These are phyloP conservation scores for Molossus alvarezi DNA, from an alignment of 2,797 vertebrate species.

Conservation along the genomic window DNA sequence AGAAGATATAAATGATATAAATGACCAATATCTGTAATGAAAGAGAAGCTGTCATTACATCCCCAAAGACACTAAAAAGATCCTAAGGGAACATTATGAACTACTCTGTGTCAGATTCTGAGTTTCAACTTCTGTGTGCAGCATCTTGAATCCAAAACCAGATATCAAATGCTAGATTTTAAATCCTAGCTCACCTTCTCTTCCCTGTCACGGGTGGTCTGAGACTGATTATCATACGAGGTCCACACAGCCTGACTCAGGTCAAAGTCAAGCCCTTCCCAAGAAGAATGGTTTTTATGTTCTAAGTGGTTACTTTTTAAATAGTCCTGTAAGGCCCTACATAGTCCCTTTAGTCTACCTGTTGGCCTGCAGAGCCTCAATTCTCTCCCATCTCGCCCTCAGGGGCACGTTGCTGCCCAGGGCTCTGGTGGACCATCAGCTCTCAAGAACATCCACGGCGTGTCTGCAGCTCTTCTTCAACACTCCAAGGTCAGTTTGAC, in stretches of 20 bases:
- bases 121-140: background rate
- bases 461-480: background rate
- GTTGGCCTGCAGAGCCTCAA: background rate
- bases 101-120: background rate
- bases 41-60: no score
- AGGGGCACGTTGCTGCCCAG: background rate
- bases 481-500: no score
- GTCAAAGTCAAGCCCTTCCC: background rate
- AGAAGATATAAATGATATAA: background rate
- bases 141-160: background rate
- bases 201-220: background rate
- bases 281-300: background rate
- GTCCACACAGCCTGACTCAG: background rate
- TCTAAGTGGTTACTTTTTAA: background rate
- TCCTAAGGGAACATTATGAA: fast-evolving
- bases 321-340: background rate
- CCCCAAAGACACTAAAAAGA: background rate
- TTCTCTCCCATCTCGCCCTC: background rate
- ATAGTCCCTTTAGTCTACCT: background rate
- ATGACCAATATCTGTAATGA: background rate
- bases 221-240: background rate
- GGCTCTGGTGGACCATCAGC: background rate
- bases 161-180: background rate
- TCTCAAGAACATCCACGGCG: background rate
- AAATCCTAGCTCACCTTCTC: background rate